Evolutionary conservation across 2,113 vertebrate genomes (phyloP).

Genomic region (Pteropus alecto): DNA sequence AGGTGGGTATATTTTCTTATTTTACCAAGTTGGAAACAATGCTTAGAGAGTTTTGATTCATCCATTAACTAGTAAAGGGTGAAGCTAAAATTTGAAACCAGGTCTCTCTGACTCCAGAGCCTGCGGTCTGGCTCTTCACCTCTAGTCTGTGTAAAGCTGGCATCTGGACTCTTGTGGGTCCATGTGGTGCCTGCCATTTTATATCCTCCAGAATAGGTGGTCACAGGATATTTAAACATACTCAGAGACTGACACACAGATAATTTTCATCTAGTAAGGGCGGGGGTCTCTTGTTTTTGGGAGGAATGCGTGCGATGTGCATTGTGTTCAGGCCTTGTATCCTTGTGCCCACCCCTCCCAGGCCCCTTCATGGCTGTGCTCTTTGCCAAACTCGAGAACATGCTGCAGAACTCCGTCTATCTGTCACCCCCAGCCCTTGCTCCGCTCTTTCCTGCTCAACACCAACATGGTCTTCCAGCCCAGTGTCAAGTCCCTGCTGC

Average conservation of each 20-base stretch:
- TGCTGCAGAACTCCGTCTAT: constrained; percentile 97
- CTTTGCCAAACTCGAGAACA: constrained; percentile 96
- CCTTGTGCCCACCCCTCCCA: constrained; percentile 77
- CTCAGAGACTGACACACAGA: background rate
- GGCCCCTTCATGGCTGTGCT: constrained; percentile 94
- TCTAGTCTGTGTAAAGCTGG: background rate
- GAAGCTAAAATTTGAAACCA: constrained; percentile 27
- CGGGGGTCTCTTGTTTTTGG: constrained; percentile 21
- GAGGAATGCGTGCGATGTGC: constrained; percentile 8
- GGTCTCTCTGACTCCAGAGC: background rate
- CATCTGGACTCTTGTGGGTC: constrained; percentile 26
- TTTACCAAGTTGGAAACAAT: constrained; percentile 39
- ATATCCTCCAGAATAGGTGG: background rate
- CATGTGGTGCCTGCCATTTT: background rate
- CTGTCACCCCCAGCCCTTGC: constrained; percentile 95
- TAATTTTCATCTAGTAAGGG: background rate
- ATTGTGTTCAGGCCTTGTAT: constrained; percentile 69
- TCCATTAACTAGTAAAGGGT: background rate
- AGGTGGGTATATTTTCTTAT: constrained; percentile 55
- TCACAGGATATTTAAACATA: constrained; percentile 29
- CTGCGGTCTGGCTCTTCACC: background rate
- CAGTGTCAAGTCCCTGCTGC: constrained; percentile 96
- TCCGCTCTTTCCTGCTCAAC: constrained; percentile 98
- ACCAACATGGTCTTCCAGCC: constrained; percentile 99
- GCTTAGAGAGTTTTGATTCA: constrained; percentile 25